Percentiles rank a stretch among this genome's conserved stretches.
Conservation (phyloP, 2,797 vertebrate genomes). For the Triplophysa bombifrons region DNA sequence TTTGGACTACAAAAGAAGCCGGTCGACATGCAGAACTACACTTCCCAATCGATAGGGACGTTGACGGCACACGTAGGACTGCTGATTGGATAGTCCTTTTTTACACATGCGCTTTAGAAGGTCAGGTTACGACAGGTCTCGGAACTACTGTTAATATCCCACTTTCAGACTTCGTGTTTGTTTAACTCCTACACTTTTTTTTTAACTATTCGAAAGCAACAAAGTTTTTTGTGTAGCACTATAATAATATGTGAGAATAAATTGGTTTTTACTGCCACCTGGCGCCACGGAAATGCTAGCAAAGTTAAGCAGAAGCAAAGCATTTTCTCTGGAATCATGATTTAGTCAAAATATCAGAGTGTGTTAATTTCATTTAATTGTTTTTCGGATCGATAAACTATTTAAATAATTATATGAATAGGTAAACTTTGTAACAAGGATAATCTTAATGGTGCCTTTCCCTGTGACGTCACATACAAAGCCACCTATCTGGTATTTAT, state of each 20-base stretch:
- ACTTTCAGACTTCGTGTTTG: not conserved
- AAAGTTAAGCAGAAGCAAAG: not conserved
- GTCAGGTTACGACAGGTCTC: too few relatives aligned
- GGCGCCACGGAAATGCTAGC: not conserved
- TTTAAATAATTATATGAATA: not conserved
- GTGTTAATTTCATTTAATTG: not conserved
- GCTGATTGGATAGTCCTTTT: not conserved
- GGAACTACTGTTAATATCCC: not conserved
- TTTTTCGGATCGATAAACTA: not conserved
- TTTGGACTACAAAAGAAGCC: slow-evolving; percentile 2
- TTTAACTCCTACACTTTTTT: too few relatives aligned
- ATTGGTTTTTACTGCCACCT: slow-evolving; percentile 28
- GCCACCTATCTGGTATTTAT: slow-evolving; percentile 40
- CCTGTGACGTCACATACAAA: slow-evolving; percentile 43
- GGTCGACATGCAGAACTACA: slow-evolving; percentile 5
- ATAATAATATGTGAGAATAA: not conserved
- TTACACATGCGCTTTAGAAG: not conserved
- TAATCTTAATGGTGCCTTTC: not conserved
- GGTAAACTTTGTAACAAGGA: not conserved
- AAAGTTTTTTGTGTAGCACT: not conserved
- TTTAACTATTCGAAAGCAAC: too few relatives aligned
- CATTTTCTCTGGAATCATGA: too few relatives aligned
- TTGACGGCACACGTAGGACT: not conserved
- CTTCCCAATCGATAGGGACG: slow-evolving; percentile 14
- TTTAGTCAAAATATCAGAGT: not conserved